phyloP scores from a whole-genome alignment of 2,797 vertebrate species.

The Macrochelys suwanniensis region DNA sequence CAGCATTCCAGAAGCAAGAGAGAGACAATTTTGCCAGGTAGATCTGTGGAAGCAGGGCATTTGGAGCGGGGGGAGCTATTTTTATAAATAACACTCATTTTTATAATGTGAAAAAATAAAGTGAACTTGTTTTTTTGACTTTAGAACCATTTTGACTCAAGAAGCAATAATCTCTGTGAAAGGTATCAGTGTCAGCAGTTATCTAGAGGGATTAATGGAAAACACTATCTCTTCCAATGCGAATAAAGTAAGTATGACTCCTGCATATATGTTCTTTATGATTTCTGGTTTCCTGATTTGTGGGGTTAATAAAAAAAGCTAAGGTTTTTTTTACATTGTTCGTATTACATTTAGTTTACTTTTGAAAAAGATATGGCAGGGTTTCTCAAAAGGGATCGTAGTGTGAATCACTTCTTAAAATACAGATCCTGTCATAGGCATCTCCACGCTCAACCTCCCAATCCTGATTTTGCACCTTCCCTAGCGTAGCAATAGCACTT shows the following conservation, averaged over 20 bases:
- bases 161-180: conserved; percentile 98
- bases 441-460: neutral
- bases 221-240: conserved; percentile 95
- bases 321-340: neutral
- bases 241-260: conserved; percentile 88
- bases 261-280: accelerated
- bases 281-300: neutral
- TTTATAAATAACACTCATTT: neutral
- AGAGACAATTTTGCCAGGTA: accelerated
- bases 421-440: neutral
- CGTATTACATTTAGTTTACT: neutral
- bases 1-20: neutral
- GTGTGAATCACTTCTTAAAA: neutral
- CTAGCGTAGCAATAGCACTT: neutral
- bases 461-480: neutral
- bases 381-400: neutral
- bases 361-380: neutral
- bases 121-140: neutral
- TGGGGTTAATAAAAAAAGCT: neutral
- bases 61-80: neutral
- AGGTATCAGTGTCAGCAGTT: conserved; percentile 97
- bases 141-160: conserved; percentile 94
- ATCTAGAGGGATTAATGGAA: conserved; percentile 96
- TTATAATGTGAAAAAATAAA: neutral
- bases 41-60: neutral